Conservation (phyloP, 2,797 vertebrate species). For the Enteromius anoplus region DNA sequence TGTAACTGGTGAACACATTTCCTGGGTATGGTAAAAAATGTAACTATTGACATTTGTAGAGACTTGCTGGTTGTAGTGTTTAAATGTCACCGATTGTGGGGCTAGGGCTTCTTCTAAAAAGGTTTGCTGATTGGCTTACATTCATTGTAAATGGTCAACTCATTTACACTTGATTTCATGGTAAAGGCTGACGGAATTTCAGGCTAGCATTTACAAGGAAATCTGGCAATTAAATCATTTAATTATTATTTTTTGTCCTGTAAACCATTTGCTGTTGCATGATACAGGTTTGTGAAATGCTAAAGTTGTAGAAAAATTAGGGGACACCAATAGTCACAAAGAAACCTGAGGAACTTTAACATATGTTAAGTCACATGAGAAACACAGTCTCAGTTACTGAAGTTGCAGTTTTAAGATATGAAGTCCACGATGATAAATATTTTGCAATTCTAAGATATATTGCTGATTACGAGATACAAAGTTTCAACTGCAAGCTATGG, state of each 20-base stretch:
- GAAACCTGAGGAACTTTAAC: background rate
- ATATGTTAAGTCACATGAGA: background rate
- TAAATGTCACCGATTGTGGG: constrained; percentile 30
- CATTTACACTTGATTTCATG: background rate
- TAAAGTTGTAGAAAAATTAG: background rate
- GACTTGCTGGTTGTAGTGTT: background rate
- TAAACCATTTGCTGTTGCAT: background rate
- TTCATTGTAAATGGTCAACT: constrained; percentile 18
- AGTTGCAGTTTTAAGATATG: background rate
- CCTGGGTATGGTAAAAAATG: background rate
- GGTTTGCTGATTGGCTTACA: background rate
- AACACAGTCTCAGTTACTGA: background rate
- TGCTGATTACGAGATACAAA: background rate
- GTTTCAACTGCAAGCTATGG: background rate
- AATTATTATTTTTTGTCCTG: background rate
- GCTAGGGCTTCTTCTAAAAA: background rate
- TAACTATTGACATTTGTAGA: constrained; percentile 29
- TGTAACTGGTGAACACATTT: constrained; percentile 5
- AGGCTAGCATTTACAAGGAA: background rate
- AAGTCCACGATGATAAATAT: background rate
- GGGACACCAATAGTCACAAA: background rate
- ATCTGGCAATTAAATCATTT: background rate
- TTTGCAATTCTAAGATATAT: background rate
- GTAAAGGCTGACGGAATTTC: background rate
- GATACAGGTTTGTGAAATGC: background rate